Percentiles rank a stretch among this genome's conserved stretches.
Evolutionary conservation across 1,140 invertebrate species (phyloP).

Genomic region (Drosophila ercepeae): DNA sequence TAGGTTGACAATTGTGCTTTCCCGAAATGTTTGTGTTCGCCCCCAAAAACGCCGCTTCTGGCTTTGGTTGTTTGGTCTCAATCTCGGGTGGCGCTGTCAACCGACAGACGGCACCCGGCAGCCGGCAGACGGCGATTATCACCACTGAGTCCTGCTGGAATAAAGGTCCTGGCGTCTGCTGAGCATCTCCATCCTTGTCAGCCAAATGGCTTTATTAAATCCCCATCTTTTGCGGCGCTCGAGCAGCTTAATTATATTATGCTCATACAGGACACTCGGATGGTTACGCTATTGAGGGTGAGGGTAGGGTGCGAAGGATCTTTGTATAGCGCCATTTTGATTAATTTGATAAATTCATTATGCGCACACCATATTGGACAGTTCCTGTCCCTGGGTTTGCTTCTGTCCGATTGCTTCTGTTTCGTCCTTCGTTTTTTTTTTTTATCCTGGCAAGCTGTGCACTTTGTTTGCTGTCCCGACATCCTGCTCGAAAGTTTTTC

Average conservation of each 20-base stretch:
- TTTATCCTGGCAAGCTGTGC: slow-evolving; percentile 35
- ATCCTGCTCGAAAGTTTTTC: slow-evolving; percentile 6
- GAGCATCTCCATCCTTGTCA: slow-evolving; percentile 47
- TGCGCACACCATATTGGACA: slow-evolving; percentile 74
- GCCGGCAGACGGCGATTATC: slow-evolving; percentile 70
- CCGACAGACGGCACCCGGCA: slow-evolving; percentile 52
- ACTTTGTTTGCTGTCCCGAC: slow-evolving; percentile 38
- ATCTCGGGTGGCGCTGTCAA: slow-evolving; percentile 42
- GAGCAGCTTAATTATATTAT: slow-evolving; percentile 76
- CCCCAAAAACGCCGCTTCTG: slow-evolving; percentile 19
- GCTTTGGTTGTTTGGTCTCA: slow-evolving; percentile 3
- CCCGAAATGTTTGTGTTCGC: not conserved
- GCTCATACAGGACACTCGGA: slow-evolving; percentile 46
- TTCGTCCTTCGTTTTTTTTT: slow-evolving; percentile 27
- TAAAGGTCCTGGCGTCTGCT: slow-evolving; percentile 24
- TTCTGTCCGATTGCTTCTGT: slow-evolving; percentile 12
- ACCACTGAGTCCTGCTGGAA: slow-evolving; percentile 24
- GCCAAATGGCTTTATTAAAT: slow-evolving; percentile 79
- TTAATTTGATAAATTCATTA: slow-evolving; percentile 83
- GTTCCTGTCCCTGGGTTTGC: slow-evolving; percentile 25
- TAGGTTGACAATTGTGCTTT: not conserved
- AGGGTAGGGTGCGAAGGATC: slow-evolving; percentile 7
- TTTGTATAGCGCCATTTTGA: slow-evolving; percentile 66
- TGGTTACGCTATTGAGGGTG: slow-evolving; percentile 33
- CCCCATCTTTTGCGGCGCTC: slow-evolving; percentile 64